A percentile compares a stretch with the other conserved stretches of the same genome.
Evolutionary conservation across 2,797 vertebrate genomes (phyloP).

Genomic region (Microctenopoma stevenorrisi): DNA sequence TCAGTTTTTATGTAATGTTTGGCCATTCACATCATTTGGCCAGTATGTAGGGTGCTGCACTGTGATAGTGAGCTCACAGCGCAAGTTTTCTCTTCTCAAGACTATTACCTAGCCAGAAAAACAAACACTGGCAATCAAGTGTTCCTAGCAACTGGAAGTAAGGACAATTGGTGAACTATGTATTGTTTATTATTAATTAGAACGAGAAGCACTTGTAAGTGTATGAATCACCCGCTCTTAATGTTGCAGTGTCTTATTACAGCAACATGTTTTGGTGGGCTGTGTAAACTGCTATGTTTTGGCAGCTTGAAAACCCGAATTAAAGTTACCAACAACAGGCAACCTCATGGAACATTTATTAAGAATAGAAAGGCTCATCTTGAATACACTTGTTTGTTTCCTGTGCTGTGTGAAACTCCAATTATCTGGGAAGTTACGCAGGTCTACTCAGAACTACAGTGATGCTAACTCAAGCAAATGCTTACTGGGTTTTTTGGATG

Average conservation of each 20-base stretch:
- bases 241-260: not conserved
- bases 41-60: not conserved
- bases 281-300: no score
- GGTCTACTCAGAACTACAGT: no score
- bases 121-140: not conserved
- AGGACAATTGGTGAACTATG: constrained; percentile 16
- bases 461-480: no score
- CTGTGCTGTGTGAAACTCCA: not conserved
- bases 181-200: not conserved
- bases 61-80: not conserved
- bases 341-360: no score
- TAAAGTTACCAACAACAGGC: no score
- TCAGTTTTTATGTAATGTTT: no score
- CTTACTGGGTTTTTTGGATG: no score
- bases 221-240: not conserved
- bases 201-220: not conserved
- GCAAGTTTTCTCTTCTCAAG: not conserved
- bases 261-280: no score
- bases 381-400: not conserved
- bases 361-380: no score
- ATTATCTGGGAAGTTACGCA: no score
- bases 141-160: constrained; percentile 6
- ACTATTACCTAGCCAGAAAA: not conserved
- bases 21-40: no score
- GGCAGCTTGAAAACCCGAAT: no score